Base-by-base conservation (phyloP, 2,888 invertebrate genomes). In the Rhingia campestris region DNA sequence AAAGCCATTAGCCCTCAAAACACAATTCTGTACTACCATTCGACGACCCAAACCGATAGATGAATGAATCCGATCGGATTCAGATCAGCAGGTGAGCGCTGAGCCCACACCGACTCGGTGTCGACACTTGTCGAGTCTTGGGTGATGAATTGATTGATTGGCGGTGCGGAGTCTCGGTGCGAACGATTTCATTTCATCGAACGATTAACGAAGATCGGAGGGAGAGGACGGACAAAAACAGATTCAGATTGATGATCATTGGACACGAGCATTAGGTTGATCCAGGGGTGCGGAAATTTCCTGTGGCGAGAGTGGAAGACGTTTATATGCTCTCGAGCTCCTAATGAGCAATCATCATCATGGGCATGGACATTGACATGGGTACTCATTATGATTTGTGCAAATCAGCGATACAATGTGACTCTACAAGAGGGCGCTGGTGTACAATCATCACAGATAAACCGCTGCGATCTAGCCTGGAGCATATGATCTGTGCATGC, bases 91-190 rank as follows among this genome's bases (percentile, higher is more conserved):
- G 56, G 47, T 66, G 56, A 69, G 43, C 37, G 22, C 22, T 30
- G n/a, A 7, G 33, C 67, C 43, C 45, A 30, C 54, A 43, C 49
- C 35, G 22, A 35, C 45, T 22, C 30, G 22, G 22, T 39, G 39
- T 58, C 77, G 72, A 66, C 76, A 76, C 64, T 45, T 63, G 49
- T 58, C 69, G 45, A 22, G 63, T 53, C 49, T 70, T 58, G 58
- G 61, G 59, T 76, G 72, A 67, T 76, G 43, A 72, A 76, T 54
- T 81, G 81, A 81, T 76, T 81, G 81, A 81, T 76, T 76, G 61
- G n/a, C 12, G 33, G 12, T 14, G 35, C 37, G 39, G 37, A 33
- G 9, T 30, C 30, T 32, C 33, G 67, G 43, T 45, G 64, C 47
- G 39, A 66, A 59, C 51, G 51, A 43, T 61, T 73, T 80, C 56